Percentiles rank a stretch among this genome's conserved stretches.
phyloP scores from a whole-genome alignment of 2,888 invertebrate species.

The Diachrysia chrysitis region DNA sequence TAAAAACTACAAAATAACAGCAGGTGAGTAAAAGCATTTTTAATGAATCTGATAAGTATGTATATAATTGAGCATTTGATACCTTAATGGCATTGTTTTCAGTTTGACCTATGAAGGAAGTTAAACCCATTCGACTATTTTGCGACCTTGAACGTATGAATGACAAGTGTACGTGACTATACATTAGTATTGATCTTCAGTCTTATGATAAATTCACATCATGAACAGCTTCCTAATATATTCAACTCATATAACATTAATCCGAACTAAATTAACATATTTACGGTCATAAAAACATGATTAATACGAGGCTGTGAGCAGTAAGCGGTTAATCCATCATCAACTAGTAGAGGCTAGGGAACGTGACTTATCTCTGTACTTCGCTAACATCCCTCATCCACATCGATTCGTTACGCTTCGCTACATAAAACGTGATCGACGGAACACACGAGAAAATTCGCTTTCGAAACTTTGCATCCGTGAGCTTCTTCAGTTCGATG shows the following conservation, averaged over 20 bases:
- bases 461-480: constrained; percentile 59
- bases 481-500: constrained; percentile 48
- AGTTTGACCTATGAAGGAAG: not conserved
- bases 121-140: not conserved
- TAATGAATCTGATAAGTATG: no score
- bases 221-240: not conserved
- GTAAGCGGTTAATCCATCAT: constrained; percentile 62
- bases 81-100: no score
- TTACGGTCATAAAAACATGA: constrained; percentile 36
- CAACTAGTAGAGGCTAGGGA: constrained; percentile 64
- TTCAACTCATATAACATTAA: not conserved
- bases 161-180: not conserved
- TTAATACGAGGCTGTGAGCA: constrained; percentile 53
- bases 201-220: not conserved
- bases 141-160: not conserved
- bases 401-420: constrained; percentile 75
- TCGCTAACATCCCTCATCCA: constrained; percentile 76
- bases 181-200: not conserved
- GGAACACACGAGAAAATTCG: constrained; percentile 61
- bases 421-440: constrained; percentile 72
- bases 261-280: constrained; percentile 2
- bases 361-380: constrained; percentile 80
- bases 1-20: no score
- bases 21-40: no score
- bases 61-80: no score